Percentiles rank a stretch among this genome's conserved stretches.
Evolutionary conservation across 2,888 invertebrate species (phyloP).

Genomic region (Odontothrips loti): DNA sequence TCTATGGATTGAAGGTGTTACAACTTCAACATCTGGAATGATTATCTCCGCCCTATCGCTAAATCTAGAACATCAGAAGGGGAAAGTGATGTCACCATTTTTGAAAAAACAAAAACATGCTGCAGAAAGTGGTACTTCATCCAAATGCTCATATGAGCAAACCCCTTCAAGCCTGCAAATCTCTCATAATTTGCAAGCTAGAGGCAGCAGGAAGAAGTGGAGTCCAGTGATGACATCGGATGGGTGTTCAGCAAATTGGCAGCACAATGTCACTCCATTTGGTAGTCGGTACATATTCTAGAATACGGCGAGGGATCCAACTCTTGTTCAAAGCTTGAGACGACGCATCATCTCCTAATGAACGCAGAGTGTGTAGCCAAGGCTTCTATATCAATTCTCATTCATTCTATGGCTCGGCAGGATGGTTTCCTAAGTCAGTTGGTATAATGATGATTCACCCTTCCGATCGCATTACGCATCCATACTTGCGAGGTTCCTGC

Average conservation of each 20-base stretch:
- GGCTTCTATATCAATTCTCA: background rate
- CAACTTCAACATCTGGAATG: background rate
- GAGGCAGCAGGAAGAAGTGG: background rate
- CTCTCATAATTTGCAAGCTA: slow-evolving; percentile 1
- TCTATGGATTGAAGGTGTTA: background rate
- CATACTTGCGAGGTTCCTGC: background rate
- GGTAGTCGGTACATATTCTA: too few species aligned
- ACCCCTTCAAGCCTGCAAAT: slow-evolving; percentile 2
- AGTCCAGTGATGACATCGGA: too few species aligned
- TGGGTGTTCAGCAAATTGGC: too few species aligned
- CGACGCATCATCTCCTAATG: too few species aligned
- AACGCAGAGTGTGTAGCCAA: too few species aligned
- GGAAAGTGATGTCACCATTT: background rate
- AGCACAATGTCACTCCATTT: too few species aligned
- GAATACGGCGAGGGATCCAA: too few species aligned
- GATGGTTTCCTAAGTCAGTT: too few species aligned
- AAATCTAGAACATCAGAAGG: slow-evolving; percentile 4
- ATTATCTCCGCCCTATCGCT: background rate
- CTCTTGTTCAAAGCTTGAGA: too few species aligned
- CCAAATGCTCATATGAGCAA: background rate
- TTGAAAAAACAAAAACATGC: background rate
- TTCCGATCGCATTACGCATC: background rate
- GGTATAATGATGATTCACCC: background rate
- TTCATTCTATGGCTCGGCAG: background rate
- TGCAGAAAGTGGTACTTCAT: background rate